Percentiles rank a stretch among this genome's conserved stretches.
Evolutionary conservation across 1,140 invertebrate genomes (phyloP).

Genomic region (Pissodes strobi): DNA sequence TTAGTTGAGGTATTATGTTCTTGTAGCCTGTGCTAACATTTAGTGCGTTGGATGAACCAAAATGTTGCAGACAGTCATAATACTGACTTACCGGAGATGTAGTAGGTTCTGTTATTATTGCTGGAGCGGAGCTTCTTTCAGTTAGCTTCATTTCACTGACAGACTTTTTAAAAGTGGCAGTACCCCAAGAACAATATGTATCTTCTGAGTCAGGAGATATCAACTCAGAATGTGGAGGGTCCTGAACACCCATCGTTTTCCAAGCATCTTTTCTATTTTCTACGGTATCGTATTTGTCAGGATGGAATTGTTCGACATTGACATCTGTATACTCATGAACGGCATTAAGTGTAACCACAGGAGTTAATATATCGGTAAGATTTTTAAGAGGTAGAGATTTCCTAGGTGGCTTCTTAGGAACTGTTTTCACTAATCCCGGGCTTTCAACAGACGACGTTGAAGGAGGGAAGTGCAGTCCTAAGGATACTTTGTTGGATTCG

Average conservation of each 20-base stretch:
- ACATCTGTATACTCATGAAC: conserved; percentile 14
- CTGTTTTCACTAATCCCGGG: conserved; percentile 5
- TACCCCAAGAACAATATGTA: conserved; percentile 49
- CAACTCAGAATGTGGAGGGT: conserved; percentile 66
- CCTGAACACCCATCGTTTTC: conserved; percentile 75
- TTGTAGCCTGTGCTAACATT: conserved; percentile 61
- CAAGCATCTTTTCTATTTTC: conserved; percentile 74
- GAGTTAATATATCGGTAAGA: conserved; percentile 38
- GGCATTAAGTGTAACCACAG: neutral
- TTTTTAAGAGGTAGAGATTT: conserved; percentile 60
- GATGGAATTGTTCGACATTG: conserved; percentile 27
- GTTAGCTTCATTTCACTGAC: conserved; percentile 24
- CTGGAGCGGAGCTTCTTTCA: conserved; percentile 40
- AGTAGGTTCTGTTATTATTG: conserved; percentile 43
- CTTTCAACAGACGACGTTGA: conserved; percentile 38
- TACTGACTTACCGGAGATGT: conserved; percentile 56
- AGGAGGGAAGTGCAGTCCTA: conserved; percentile 41
- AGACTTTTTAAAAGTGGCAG: neutral
- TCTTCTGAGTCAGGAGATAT: conserved; percentile 48
- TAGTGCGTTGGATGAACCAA: conserved; percentile 72
- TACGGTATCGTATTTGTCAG: conserved; percentile 66
- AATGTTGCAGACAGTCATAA: conserved; percentile 80
- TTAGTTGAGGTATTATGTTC: neutral
- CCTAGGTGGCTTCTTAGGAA: conserved; percentile 63
- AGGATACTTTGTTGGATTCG: conserved; percentile 54